Evolutionary conservation across 1,140 invertebrate genomes (phyloP).

Genomic region (Epicauta chinensis): DNA sequence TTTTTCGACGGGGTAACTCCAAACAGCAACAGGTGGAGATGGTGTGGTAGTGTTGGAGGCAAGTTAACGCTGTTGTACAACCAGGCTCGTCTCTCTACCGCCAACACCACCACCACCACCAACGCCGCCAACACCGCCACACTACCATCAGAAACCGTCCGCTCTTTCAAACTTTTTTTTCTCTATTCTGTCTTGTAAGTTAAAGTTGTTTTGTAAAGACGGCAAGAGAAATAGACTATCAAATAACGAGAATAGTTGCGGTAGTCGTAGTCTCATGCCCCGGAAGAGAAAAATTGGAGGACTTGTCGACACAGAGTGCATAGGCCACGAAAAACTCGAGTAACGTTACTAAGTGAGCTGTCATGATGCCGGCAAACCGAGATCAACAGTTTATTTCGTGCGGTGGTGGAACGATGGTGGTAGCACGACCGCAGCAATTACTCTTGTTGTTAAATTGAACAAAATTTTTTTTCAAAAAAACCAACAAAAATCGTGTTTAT

Average conservation of each 20-base stretch:
- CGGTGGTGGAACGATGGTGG: no score
- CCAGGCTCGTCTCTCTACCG: neutral
- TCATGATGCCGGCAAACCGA: constrained; percentile 25
- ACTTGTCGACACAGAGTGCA: constrained; percentile 32
- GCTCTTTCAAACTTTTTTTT: neutral
- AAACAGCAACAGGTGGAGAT: constrained; percentile 24
- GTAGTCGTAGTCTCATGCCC: neutral
- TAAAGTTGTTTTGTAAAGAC: neutral
- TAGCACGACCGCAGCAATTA: no score
- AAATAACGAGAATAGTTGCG: no score
- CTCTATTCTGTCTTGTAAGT: neutral
- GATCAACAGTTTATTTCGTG: constrained; percentile 21
- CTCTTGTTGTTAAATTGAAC: no score
- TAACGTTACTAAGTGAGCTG: constrained; percentile 33
- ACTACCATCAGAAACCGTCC: no score
- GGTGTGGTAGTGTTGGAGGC: constrained; percentile 5
- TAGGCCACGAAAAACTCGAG: constrained; percentile 31
- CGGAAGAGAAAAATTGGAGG: constrained; percentile 33
- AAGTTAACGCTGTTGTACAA: constrained; percentile 14
- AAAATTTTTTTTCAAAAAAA: no score
- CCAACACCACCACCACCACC: neutral
- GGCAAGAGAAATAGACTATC: no score
- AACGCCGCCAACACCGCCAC: neutral
- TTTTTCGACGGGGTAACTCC: constrained; percentile 14
- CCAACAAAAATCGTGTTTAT: no score